Evolutionary conservation across 2,888 invertebrate species (phyloP).

Genomic region (Polydrusus pterygomalis): DNA sequence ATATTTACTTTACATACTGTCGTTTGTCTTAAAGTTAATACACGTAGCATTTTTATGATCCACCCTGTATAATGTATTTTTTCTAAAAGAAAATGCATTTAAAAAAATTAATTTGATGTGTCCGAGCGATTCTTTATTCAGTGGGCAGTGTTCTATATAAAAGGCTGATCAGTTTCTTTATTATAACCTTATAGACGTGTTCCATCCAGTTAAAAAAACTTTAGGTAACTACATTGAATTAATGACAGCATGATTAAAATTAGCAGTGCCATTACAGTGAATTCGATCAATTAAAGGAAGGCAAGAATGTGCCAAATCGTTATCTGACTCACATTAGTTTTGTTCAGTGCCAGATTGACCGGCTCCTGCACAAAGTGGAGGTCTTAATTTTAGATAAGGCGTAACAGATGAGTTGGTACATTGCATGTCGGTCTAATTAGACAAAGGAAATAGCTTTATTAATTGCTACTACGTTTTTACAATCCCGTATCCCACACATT

Average conservation of each 20-base stretch:
- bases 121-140: too few species aligned
- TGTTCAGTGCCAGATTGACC: constrained; percentile 18
- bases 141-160: too few species aligned
- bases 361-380: constrained; percentile 15
- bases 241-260: constrained; percentile 19
- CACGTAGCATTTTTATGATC: too few species aligned
- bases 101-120: too few species aligned
- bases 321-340: constrained; percentile 42
- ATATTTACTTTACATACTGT: too few species aligned
- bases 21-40: too few species aligned
- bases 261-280: constrained; percentile 23
- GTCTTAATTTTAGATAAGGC: constrained; percentile 21
- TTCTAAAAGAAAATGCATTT: too few species aligned
- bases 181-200: too few species aligned
- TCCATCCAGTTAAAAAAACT: neutral
- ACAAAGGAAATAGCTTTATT: constrained; percentile 3
- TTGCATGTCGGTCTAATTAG: constrained; percentile 21
- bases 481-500: neutral
- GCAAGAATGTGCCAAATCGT: constrained; percentile 23
- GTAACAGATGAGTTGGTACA: constrained; percentile 15
- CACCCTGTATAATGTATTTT: too few species aligned
- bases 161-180: too few species aligned
- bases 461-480: constrained; percentile 1
- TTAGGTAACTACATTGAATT: neutral
- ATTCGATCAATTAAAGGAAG: constrained; percentile 30